These are phyloP conservation scores for Gallinago jamesoni DNA, from an alignment of 2,113 vertebrate genomes.

Conservation along the genomic window DNA sequence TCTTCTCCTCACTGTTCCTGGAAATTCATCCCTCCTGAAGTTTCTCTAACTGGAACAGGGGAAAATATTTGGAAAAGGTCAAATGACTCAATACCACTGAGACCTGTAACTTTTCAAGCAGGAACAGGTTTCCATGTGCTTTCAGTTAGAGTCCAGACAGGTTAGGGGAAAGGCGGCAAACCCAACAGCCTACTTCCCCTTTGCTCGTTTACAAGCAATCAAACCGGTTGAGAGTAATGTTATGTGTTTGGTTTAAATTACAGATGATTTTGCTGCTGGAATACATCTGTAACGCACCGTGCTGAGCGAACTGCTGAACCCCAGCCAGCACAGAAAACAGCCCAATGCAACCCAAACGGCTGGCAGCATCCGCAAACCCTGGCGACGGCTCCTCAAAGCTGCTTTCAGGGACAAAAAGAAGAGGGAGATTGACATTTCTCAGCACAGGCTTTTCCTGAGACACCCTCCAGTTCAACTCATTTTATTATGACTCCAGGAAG, in stretches of 20 bases:
- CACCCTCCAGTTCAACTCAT: not conserved
- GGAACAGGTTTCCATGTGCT: slow-evolving; percentile 44
- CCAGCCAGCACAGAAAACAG: slow-evolving; percentile 14
- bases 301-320: slow-evolving; percentile 28
- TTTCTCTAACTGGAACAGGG: slow-evolving; percentile 14
- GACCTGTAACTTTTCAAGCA: slow-evolving; percentile 46
- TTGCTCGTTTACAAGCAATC: not conserved
- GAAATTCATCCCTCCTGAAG: not conserved
- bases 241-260: slow-evolving; percentile 55
- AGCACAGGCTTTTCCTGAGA: not conserved
- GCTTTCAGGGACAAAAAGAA: not conserved
- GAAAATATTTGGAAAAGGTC: slow-evolving; percentile 58
- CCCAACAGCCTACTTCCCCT: not conserved
- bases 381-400: not conserved
- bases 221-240: not conserved
- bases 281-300: not conserved
- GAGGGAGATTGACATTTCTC: not conserved
- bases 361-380: not conserved
- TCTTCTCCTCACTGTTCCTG: not conserved
- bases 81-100: slow-evolving; percentile 53
- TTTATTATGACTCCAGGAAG: not conserved
- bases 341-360: not conserved
- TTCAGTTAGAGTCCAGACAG: slow-evolving; percentile 41
- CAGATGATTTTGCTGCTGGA: slow-evolving; percentile 35
- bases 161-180: slow-evolving; percentile 11